Percentiles rank a stretch among this genome's conserved stretches.
phyloP scores from a whole-genome alignment of 2,888 invertebrate species.

The Anagyrus pseudococci region DNA sequence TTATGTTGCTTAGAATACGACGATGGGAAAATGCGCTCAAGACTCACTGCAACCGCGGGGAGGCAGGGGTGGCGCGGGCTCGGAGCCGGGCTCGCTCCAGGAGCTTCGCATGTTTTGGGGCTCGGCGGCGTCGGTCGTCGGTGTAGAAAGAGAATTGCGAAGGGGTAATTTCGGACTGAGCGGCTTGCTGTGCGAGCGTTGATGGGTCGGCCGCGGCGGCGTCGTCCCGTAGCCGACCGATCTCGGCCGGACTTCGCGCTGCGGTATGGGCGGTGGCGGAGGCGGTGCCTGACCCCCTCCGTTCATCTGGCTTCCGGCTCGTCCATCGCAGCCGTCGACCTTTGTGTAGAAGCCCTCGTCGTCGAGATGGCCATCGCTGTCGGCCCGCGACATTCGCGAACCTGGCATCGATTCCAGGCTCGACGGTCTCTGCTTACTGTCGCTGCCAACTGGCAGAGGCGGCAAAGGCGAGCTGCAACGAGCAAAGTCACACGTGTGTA shows the following conservation, averaged over 20 bases:
- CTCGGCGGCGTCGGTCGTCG: constrained; percentile 62
- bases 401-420: constrained; percentile 49
- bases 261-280: constrained; percentile 71
- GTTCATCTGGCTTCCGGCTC: not conserved
- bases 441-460: constrained; percentile 71
- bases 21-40: too few species aligned
- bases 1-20: too few species aligned
- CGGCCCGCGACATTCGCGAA: constrained; percentile 52
- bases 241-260: constrained; percentile 66
- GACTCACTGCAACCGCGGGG: constrained; percentile 69
- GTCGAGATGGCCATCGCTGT: constrained; percentile 54
- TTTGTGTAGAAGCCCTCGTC: constrained; percentile 59
- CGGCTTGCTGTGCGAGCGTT: constrained; percentile 64
- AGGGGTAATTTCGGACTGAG: constrained; percentile 65
- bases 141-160: constrained; percentile 64
- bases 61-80: constrained; percentile 75
- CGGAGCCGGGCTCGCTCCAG: constrained; percentile 68
- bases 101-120: constrained; percentile 65
- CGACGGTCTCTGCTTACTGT: constrained; percentile 55
- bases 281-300: constrained; percentile 52
- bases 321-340: constrained; percentile 48
- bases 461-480: constrained; percentile 77
- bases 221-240: constrained; percentile 67
- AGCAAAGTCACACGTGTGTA: not conserved
- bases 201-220: constrained; percentile 60